Evolutionary conservation across 2,888 invertebrate species (phyloP).

Genomic region (Megalurothrips usitatus): DNA sequence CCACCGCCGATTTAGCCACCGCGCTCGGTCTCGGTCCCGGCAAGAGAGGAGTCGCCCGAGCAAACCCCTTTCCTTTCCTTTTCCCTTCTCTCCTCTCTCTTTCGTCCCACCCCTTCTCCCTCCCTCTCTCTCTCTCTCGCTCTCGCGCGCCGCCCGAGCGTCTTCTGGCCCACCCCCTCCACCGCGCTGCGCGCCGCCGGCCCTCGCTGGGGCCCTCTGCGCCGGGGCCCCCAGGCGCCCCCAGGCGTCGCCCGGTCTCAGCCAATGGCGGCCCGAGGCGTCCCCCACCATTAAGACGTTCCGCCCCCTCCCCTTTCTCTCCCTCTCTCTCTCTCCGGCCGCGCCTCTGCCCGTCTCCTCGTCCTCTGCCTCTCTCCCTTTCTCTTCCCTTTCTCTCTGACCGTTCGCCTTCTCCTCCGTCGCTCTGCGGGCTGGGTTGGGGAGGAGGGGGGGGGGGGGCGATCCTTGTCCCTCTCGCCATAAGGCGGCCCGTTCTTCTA

Average conservation of each 20-base stretch:
- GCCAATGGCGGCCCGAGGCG: neutral
- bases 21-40: neutral
- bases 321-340: neutral
- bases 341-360: neutral
- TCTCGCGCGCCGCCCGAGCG: neutral
- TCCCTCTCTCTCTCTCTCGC: neutral
- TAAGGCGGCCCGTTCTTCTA: neutral
- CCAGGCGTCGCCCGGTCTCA: neutral
- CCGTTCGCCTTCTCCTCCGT: neutral
- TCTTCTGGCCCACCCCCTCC: neutral
- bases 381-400: neutral
- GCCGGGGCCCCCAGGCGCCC: neutral
- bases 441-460: neutral
- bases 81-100: neutral
- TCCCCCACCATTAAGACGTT: constrained; percentile 16
- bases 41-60: neutral
- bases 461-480: neutral
- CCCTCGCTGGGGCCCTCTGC: neutral
- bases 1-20: neutral
- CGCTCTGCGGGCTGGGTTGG: neutral
- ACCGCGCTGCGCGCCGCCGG: neutral
- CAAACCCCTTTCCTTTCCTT: neutral
- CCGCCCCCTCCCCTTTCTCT: neutral
- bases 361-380: neutral
- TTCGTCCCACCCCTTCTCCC: neutral